Conservation (phyloP, 2,888 invertebrate species). For the Tenthredo distinguenda region DNA sequence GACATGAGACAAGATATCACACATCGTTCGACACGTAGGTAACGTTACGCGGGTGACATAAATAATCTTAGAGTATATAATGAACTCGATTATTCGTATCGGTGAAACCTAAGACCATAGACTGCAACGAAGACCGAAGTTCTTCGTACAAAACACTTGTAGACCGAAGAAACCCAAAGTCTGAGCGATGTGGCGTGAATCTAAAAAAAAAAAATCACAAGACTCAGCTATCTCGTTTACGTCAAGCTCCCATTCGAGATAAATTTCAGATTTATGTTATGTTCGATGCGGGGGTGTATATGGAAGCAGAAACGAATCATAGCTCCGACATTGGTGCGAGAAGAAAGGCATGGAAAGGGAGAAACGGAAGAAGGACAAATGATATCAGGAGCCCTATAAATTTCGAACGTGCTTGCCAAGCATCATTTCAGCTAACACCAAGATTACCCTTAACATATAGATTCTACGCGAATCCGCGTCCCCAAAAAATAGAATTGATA, state of each 20-base stretch:
- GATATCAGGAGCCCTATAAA: background rate
- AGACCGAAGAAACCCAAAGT: background rate
- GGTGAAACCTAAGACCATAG: background rate
- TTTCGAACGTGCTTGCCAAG: background rate
- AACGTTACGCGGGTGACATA: too few relatives aligned
- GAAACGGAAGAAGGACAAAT: background rate
- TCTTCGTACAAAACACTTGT: background rate
- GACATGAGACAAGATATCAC: too few relatives aligned
- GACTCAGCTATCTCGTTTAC: conserved; percentile 20
- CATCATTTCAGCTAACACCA: background rate
- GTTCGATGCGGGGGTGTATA: background rate
- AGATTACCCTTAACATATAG: background rate
- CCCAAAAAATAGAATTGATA: background rate
- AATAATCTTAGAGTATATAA: background rate
- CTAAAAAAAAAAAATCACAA: background rate
- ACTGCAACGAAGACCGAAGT: background rate
- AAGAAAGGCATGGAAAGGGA: background rate
- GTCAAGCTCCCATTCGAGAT: background rate
- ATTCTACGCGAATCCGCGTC: background rate
- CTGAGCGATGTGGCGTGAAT: background rate
- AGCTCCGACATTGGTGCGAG: background rate
- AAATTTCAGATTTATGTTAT: conserved; percentile 34
- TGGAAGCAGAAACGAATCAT: conserved; percentile 14
- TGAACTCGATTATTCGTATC: background rate
- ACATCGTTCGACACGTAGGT: too few relatives aligned